phyloP scores from a whole-genome alignment of 2,113 vertebrate genomes.

The Pluvianellus socialis region DNA sequence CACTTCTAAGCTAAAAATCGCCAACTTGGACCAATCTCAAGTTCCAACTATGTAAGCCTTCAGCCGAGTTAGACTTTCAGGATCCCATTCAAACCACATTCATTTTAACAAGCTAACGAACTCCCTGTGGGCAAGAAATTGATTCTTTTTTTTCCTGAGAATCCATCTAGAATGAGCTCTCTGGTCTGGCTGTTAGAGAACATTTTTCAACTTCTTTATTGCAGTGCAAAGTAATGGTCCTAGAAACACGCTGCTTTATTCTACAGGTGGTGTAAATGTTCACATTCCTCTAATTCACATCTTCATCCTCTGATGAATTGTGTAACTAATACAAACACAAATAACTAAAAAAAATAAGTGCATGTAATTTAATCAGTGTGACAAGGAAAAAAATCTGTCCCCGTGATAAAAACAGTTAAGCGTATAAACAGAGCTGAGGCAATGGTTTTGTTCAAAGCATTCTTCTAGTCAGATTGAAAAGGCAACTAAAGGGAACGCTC shows the following conservation, averaged over 20 bases:
- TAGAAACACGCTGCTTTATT: neutral
- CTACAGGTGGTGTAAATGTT: neutral
- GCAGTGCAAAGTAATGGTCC: neutral
- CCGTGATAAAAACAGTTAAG: neutral
- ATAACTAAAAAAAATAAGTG: neutral
- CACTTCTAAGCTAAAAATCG: conserved; percentile 19
- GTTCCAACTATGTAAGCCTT: conserved; percentile 1
- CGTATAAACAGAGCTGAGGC: neutral
- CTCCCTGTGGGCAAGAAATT: conserved; percentile 8
- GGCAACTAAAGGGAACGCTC: neutral
- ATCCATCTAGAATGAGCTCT: neutral
- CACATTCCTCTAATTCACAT: neutral
- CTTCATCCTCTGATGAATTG: neutral
- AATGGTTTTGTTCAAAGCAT: conserved; percentile 27
- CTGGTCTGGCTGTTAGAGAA: neutral
- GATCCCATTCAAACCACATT: conserved; percentile 53
- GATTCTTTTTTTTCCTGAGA: neutral
- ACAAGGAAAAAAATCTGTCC: neutral
- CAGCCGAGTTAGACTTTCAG: neutral
- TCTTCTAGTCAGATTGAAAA: conserved; percentile 10
- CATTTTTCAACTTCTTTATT: neutral
- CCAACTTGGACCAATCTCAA: neutral
- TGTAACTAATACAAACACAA: neutral
- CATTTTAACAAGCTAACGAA: conserved; percentile 18
- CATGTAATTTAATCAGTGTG: neutral